Evolutionary conservation across 2,888 invertebrate species (phyloP).

Genomic region (Ctena decussata): DNA sequence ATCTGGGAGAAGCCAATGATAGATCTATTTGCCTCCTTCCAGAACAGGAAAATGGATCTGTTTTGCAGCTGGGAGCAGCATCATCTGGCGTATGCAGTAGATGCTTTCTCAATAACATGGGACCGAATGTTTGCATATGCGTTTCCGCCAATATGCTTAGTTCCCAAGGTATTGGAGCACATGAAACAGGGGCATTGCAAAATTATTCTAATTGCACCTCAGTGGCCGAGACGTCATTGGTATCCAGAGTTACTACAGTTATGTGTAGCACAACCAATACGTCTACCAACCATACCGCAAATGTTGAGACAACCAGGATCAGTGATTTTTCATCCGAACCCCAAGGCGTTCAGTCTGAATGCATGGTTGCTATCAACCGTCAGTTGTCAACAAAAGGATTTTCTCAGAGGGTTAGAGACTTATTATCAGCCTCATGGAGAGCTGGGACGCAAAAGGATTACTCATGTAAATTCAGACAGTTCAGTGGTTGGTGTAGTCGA

Average conservation of each 20-base stretch:
- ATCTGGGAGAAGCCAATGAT: conserved; percentile 5
- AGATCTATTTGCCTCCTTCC: conserved; percentile 42
- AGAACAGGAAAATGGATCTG: conserved; percentile 15
- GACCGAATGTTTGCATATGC: conserved; percentile 53
- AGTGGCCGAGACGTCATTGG: conserved; percentile 41
- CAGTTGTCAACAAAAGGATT: conserved; percentile 23
- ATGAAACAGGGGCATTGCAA: conserved; percentile 20
- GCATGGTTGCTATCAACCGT: conserved; percentile 34
- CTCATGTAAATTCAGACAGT: conserved; percentile 20
- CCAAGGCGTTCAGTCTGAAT: conserved; percentile 27
- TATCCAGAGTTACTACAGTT: conserved; percentile 21
- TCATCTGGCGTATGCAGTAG: conserved; percentile 35
- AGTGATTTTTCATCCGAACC: conserved; percentile 16
- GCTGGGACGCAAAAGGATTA: conserved; percentile 26
- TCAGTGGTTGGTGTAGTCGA: conserved; percentile 29
- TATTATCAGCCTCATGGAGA: conserved; percentile 1
- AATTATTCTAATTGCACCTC: conserved; percentile 30
- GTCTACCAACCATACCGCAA: background rate
- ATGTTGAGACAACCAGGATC: background rate
- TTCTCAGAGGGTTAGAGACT: conserved; percentile 5
- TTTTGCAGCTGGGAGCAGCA: conserved; percentile 42
- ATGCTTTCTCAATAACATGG: conserved; percentile 55
- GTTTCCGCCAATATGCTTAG: conserved; percentile 44
- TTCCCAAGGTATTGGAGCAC: conserved; percentile 37
- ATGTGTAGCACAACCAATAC: background rate